These are phyloP conservation scores for Polyergus mexicanus DNA, from an alignment of 1,140 invertebrate genomes.

Conservation along the genomic window DNA sequence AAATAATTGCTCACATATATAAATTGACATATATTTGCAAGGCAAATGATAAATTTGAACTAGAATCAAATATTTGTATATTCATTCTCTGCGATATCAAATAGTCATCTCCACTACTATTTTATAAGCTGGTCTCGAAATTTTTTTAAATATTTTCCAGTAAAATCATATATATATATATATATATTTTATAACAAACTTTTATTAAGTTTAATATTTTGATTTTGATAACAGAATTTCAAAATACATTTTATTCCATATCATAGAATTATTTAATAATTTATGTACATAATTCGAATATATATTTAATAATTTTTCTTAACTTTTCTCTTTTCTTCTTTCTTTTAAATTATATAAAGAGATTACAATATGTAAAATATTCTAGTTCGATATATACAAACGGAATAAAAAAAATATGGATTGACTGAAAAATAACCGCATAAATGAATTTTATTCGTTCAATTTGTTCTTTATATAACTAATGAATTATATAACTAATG, in stretches of 20 bases:
- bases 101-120: too few species aligned
- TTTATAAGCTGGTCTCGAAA: too few species aligned
- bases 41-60: neutral
- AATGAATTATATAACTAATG: neutral
- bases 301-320: neutral
- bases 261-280: neutral
- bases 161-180: too few species aligned
- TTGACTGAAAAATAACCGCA: neutral
- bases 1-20: neutral
- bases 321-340: too few species aligned
- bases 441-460: too few species aligned
- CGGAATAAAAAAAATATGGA: neutral
- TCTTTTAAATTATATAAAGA: neutral
- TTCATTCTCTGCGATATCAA: too few species aligned
- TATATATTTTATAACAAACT: constrained; percentile 6
- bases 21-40: neutral
- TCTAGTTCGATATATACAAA: neutral
- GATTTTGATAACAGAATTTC: neutral
- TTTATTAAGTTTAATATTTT: neutral
- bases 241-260: neutral
- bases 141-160: too few species aligned
- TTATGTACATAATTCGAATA: neutral
- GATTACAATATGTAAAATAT: neutral
- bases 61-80: neutral
- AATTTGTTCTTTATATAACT: too few species aligned